Conservation (phyloP, 2,888 invertebrate species). For the Lithophane leautieri region DNA sequence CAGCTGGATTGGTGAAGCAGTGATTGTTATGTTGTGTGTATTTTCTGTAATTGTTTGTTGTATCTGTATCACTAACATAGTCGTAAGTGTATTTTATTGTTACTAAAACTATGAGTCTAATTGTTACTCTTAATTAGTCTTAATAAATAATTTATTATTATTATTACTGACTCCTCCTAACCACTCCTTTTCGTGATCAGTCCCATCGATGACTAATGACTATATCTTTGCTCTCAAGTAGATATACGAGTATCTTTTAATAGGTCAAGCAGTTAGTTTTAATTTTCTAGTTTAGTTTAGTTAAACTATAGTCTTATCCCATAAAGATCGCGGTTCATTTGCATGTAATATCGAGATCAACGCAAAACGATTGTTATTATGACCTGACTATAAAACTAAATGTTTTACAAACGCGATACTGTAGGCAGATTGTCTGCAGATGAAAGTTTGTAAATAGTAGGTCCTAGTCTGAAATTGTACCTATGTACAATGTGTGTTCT, state of each 20-base stretch:
- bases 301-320: too few relatives aligned
- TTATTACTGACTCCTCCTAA: background rate
- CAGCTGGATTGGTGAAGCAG: too few relatives aligned
- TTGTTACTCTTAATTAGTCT: too few relatives aligned
- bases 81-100: too few relatives aligned
- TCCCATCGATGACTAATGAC: background rate
- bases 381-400: constrained; percentile 30
- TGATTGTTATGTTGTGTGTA: too few relatives aligned
- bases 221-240: background rate
- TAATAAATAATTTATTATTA: too few relatives aligned
- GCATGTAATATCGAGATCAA: constrained; percentile 40
- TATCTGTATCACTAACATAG: too few relatives aligned
- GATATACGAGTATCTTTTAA: background rate
- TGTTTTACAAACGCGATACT: constrained; percentile 35
- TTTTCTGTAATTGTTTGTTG: too few relatives aligned
- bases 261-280: background rate
- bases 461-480: constrained; percentile 22
- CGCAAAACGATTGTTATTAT: constrained; percentile 33
- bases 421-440: constrained; percentile 9
- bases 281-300: too few relatives aligned
- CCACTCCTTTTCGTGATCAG: background rate
- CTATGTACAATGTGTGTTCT: background rate
- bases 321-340: constrained; percentile 20
- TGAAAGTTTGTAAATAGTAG: constrained; percentile 31
- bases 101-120: too few relatives aligned